Evolutionary conservation across 1,140 invertebrate genomes (phyloP).

Genomic region (Dreissena rostriformis): DNA sequence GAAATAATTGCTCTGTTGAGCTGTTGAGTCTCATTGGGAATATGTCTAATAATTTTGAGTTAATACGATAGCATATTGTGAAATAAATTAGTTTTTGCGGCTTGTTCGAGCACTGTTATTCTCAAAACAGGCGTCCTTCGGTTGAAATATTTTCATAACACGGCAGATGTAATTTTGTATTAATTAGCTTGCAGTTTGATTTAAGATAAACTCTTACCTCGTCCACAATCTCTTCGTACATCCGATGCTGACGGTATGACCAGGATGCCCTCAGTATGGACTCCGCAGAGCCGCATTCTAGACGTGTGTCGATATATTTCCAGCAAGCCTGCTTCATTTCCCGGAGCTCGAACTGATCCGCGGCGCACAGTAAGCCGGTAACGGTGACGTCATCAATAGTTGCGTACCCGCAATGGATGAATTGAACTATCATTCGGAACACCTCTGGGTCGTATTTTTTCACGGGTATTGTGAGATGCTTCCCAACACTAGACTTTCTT

Average conservation of each 20-base stretch:
- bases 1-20: too few species aligned
- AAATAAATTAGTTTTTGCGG: too few species aligned
- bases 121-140: too few species aligned
- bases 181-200: too few species aligned
- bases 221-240: background rate
- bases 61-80: too few species aligned
- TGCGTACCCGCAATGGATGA: conserved; percentile 51
- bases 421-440: conserved; percentile 50
- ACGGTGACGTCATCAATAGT: conserved; percentile 37
- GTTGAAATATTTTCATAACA: too few species aligned
- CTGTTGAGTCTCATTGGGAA: too few species aligned
- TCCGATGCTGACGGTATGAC: conserved; percentile 13
- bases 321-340: conserved; percentile 40
- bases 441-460: conserved; percentile 51
- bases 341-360: conserved; percentile 35
- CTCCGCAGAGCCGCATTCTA: conserved; percentile 2
- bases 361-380: conserved; percentile 43
- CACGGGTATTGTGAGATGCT: conserved; percentile 34
- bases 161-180: too few species aligned
- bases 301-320: conserved; percentile 27
- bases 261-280: conserved; percentile 2
- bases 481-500: background rate
- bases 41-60: too few species aligned
- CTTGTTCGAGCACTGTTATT: too few species aligned
- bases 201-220: background rate